Conservation (phyloP, 2,888 invertebrate species). For the Troides aeacus region DNA sequence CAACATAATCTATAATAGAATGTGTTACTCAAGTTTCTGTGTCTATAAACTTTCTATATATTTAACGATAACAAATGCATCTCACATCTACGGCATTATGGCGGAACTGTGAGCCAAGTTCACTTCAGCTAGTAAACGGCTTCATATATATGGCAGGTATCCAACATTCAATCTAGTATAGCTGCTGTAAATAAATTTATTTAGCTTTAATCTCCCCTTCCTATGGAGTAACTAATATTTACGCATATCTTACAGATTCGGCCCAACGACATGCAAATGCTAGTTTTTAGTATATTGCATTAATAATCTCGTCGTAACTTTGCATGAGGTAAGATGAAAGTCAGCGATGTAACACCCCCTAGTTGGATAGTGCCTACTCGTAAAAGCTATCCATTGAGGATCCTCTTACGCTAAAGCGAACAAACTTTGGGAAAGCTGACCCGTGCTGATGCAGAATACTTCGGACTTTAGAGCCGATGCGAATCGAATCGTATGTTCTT, state of each 20-base stretch:
- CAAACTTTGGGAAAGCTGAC: conserved; percentile 31
- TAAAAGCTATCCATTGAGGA: conserved; percentile 27
- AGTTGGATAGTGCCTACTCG: conserved; percentile 24
- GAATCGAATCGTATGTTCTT: neutral
- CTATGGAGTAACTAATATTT: conserved; percentile 24
- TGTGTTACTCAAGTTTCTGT: no score
- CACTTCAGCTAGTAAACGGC: conserved; percentile 22
- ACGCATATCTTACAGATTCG: conserved; percentile 8
- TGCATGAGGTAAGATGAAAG: conserved; percentile 20
- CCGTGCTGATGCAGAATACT: conserved; percentile 30
- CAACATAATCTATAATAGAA: neutral
- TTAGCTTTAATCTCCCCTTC: conserved; percentile 22
- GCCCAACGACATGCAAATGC: conserved; percentile 1
- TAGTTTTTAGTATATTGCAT: neutral
- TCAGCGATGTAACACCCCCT: conserved; percentile 16
- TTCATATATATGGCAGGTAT: conserved; percentile 23
- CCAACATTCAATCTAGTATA: conserved; percentile 24
- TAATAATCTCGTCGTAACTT: conserved; percentile 7
- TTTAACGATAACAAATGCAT: conserved; percentile 4
- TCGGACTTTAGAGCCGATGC: conserved; percentile 10
- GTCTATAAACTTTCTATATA: neutral
- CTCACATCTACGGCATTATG: conserved; percentile 18
- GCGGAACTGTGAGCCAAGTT: conserved; percentile 7
- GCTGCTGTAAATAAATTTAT: conserved; percentile 26
- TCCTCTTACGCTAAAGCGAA: conserved; percentile 23